Evolutionary conservation across 2,797 vertebrate species (phyloP).

Genomic region (Gymnothorax reevesii): DNA sequence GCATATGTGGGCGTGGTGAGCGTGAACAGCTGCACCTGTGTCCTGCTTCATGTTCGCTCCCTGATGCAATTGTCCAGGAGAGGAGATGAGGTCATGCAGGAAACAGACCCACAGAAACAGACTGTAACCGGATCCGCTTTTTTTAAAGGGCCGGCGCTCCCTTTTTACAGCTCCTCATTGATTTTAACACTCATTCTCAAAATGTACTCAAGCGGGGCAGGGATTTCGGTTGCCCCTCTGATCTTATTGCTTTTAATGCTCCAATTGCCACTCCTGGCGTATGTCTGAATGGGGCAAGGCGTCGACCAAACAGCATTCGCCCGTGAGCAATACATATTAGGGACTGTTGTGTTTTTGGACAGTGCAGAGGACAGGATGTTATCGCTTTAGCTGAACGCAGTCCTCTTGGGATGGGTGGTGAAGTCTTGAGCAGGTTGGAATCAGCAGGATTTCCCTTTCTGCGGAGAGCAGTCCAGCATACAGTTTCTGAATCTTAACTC

Average conservation of each 20-base stretch:
- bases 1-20: slow-evolving; percentile 50
- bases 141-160: slow-evolving; percentile 73
- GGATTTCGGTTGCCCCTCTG: not conserved
- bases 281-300: not conserved
- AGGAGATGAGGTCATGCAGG: slow-evolving; percentile 88
- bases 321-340: not conserved
- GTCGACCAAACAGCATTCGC: not conserved
- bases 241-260: not conserved
- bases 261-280: not conserved
- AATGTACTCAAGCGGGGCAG: not conserved
- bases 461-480: not conserved
- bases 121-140: slow-evolving; percentile 72
- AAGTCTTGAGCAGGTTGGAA: not conserved
- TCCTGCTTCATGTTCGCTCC: slow-evolving; percentile 79
- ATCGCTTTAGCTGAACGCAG: not conserved
- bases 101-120: slow-evolving; percentile 70
- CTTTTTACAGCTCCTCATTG: slow-evolving; percentile 61
- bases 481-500: not conserved
- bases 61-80: slow-evolving; percentile 83
- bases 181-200: not conserved
- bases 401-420: not conserved
- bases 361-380: slow-evolving; percentile 4
- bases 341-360: not conserved
- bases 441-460: not conserved
- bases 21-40: slow-evolving; percentile 80